Base-by-base conservation (phyloP, 37 sponge, comb jelly and placozoan species). In the Mnemiopsis leidyi region DNA sequence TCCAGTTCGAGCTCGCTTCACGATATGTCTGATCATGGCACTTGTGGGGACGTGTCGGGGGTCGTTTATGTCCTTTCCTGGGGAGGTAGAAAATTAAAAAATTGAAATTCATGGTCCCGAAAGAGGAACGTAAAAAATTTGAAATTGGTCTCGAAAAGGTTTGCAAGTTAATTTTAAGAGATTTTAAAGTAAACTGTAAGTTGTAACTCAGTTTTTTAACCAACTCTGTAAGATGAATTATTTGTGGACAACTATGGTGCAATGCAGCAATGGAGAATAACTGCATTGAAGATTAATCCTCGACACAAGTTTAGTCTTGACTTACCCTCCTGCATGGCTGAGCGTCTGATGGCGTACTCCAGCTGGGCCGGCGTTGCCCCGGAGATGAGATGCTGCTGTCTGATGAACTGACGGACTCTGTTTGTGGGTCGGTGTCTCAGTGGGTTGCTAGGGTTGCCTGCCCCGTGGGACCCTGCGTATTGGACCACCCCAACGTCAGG, bases 1-100 rank as follows among this genome's bases (percentile, higher is more conserved):
- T 18, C 90, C 90, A 0, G 90, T 85, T 37, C 90, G 2, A n/a
- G 90, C 90, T 39, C 90, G 32, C 29, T 85, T 85, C 90, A 85
- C 90, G 29, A 85, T 85, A 61, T 85, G 90, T n/a, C 90, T 3
- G 24, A 85, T 85, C 90, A 85, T 85, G 23, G 90, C 90, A 40
- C 90, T 85, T 35, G 90, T 85, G 26, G 90, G 90, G 5, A 85
- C 90, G 29, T 85, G 90, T 0, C 90, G 40, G 0, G 90, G 90
- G 26, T 85, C 90, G 61, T 85, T 85, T 1, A 85, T 40, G 61
- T 85, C 90, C 39, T 85, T 85, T 28, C 90, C 90, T 85, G 90
- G 90, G 39, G 61, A 48, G 61, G n/a, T n/a, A n/a, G n/a, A n/a
- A n/a, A n/a, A n/a, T n/a, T n/a, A n/a, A n/a, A n/a, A n/a, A n/a